These are phyloP conservation scores for Drosophila siamana DNA, from an alignment of 2,888 invertebrate species.

Conservation along the genomic window DNA sequence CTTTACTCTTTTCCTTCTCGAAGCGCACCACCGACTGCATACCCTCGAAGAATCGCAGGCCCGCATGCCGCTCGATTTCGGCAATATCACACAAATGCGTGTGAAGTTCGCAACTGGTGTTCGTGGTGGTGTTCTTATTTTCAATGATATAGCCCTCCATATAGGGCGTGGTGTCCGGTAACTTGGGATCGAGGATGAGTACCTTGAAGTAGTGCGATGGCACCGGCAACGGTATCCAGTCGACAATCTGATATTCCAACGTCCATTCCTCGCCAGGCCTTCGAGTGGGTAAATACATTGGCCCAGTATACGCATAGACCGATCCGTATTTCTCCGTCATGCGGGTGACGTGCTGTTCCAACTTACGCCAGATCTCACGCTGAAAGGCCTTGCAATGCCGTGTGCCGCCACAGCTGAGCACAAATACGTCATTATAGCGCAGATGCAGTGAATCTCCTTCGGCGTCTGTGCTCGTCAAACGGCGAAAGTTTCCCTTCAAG, in stretches of 20 bases:
- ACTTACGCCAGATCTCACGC: slow-evolving; percentile 93
- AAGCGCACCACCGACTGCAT: slow-evolving; percentile 49
- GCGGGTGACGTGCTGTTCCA: slow-evolving; percentile 93
- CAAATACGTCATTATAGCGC: slow-evolving; percentile 65
- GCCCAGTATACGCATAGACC: slow-evolving; percentile 96
- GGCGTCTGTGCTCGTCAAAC: slow-evolving; percentile 32
- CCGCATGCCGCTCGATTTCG: slow-evolving; percentile 64
- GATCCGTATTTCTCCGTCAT: slow-evolving; percentile 90
- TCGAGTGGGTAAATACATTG: slow-evolving; percentile 90
- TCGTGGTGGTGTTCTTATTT: slow-evolving; percentile 32
- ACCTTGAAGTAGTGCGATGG: slow-evolving; percentile 71
- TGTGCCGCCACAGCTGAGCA: slow-evolving; percentile 51
- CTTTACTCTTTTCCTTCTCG: slow-evolving; percentile 24
- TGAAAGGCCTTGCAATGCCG: slow-evolving; percentile 53
- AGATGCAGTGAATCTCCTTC: slow-evolving; percentile 48
- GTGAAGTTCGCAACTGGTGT: slow-evolving; percentile 16
- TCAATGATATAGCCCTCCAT: slow-evolving; percentile 66
- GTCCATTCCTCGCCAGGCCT: slow-evolving; percentile 37
- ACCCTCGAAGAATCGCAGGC: slow-evolving; percentile 57
- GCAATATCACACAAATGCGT: slow-evolving; percentile 47
- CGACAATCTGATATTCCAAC: slow-evolving; percentile 57
- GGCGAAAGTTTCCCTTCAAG: slow-evolving; percentile 42
- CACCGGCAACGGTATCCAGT: slow-evolving; percentile 56
- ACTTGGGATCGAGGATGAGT: slow-evolving; percentile 56
- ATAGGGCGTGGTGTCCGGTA: slow-evolving; percentile 28